A percentile compares a stretch with the other conserved stretches of the same genome.
These are phyloP conservation scores for Antheraea pernyi DNA, from an alignment of 1,140 invertebrate genomes.

Conservation along the genomic window DNA sequence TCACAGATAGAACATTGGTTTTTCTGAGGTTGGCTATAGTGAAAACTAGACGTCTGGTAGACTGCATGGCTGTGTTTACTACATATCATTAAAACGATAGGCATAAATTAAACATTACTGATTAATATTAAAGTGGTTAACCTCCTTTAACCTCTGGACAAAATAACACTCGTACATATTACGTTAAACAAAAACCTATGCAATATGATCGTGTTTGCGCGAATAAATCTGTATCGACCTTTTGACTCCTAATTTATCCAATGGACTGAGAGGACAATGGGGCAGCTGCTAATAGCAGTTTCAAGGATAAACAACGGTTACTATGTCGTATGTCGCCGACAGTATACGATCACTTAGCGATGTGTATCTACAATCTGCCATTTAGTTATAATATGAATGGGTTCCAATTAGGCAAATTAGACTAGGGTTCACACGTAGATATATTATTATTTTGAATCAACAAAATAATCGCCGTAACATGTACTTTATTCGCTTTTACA, in stretches of 20 bases:
- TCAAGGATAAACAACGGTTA: constrained; percentile 56
- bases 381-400: constrained; percentile 41
- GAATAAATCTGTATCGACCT: constrained; percentile 7
- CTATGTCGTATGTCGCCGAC: constrained; percentile 53
- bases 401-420: constrained; percentile 56
- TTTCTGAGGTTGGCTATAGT: no score
- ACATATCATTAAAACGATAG: no score
- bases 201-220: neutral
- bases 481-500: no score
- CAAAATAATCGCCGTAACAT: no score
- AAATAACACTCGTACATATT: no score
- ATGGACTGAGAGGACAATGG: constrained; percentile 41
- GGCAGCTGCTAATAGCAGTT: constrained; percentile 38
- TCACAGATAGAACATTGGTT: no score
- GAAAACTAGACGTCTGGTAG: no score
- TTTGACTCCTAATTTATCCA: constrained; percentile 9
- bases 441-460: neutral
- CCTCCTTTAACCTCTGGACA: no score
- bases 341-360: constrained; percentile 36
- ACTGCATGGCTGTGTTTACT: no score
- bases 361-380: constrained; percentile 44
- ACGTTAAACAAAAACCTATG: no score
- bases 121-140: no score
- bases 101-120: no score
- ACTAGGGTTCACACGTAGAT: constrained; percentile 34